Evolutionary conservation across 2,797 vertebrate genomes (phyloP).

Genomic region (Serranus cabrilla): DNA sequence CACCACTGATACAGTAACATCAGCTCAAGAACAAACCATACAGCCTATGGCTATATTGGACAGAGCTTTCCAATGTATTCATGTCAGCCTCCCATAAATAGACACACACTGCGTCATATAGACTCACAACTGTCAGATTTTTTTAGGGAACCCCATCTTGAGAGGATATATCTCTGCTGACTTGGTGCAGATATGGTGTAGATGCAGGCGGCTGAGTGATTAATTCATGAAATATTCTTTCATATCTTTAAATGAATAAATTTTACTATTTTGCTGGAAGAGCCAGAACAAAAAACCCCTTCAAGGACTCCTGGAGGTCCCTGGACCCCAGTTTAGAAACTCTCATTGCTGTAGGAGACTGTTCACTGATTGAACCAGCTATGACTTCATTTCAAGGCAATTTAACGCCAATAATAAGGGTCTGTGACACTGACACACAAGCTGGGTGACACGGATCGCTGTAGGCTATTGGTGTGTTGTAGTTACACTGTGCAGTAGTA

Average conservation of each 20-base stretch:
- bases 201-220: neutral
- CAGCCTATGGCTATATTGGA: neutral
- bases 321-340: constrained; percentile 40
- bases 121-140: neutral
- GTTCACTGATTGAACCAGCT: constrained; percentile 10
- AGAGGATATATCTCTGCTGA: neutral
- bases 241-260: neutral
- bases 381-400: neutral
- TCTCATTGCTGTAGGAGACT: neutral
- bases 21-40: neutral
- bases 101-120: constrained; percentile 18
- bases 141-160: neutral
- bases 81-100: constrained; percentile 7
- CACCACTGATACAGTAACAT: constrained; percentile 8
- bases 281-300: neutral
- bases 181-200: neutral
- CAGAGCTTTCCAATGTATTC: neutral
- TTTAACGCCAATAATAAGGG: neutral
- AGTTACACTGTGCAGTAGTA: neutral
- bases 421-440: constrained; percentile 9
- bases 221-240: neutral
- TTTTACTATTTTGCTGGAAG: neutral
- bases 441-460: constrained; percentile 25
- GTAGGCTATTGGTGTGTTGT: neutral
- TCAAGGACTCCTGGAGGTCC: constrained; percentile 77